phyloP scores from a whole-genome alignment of 2,113 vertebrate genomes.

The Malurus melanocephalus region DNA sequence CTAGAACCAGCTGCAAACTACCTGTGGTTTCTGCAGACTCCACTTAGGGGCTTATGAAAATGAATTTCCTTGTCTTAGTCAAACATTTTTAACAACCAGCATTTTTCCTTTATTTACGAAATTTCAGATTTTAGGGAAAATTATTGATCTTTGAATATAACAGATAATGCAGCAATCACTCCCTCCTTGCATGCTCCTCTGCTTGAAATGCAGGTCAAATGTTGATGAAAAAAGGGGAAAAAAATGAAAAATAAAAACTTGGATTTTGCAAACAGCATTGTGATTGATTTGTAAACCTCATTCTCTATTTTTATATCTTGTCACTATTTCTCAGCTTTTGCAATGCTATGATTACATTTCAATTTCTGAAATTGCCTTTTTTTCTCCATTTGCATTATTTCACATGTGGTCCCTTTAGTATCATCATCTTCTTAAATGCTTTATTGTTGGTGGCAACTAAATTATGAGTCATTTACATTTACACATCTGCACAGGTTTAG shows the following conservation, averaged over 20 bases:
- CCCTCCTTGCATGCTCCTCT: neutral
- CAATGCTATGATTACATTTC: neutral
- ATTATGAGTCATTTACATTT: neutral
- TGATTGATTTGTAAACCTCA: neutral
- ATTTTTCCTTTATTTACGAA: constrained; percentile 12
- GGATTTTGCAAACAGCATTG: neutral
- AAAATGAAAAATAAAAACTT: neutral
- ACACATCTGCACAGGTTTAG: neutral
- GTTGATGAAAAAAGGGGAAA: neutral
- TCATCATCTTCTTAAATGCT: neutral
- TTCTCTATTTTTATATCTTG: neutral
- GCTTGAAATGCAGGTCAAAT: neutral
- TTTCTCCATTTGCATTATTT: neutral
- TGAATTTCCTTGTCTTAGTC: neutral
- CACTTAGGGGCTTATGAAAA: neutral
- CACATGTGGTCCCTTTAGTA: neutral
- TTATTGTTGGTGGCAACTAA: neutral
- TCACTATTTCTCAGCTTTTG: neutral
- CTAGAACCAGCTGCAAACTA: neutral
- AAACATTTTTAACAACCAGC: neutral
- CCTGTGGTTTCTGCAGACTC: neutral
- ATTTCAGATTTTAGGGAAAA: neutral
- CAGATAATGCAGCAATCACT: neutral
- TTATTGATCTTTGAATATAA: neutral
- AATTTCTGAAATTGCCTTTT: neutral